A percentile compares a stretch with the other conserved stretches of the same genome.
Evolutionary conservation across 1,140 invertebrate species (phyloP).

Genomic region (Ceratina australensis): DNA sequence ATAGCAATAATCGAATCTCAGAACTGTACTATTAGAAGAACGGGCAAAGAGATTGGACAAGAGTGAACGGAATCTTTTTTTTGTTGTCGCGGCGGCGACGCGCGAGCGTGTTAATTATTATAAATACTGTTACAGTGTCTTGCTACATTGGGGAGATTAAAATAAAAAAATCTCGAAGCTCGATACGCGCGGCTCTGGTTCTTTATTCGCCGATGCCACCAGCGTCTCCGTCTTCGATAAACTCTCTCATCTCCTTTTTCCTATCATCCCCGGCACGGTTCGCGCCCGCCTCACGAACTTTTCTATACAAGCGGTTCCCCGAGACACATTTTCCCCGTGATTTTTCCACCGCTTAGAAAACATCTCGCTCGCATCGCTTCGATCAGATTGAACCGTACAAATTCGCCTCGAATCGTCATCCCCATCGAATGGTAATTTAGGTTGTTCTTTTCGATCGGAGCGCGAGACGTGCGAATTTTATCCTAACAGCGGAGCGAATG

Average conservation of each 20-base stretch:
- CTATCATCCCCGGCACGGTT: too few relatives aligned
- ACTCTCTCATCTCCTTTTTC: neutral
- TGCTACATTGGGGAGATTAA: slow-evolving; percentile 66
- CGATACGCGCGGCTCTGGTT: slow-evolving; percentile 42
- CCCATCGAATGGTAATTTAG: too few relatives aligned
- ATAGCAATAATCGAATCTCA: slow-evolving; percentile 68
- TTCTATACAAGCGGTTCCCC: neutral
- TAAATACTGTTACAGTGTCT: slow-evolving; percentile 68
- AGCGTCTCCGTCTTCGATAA: neutral
- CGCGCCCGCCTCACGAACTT: neutral
- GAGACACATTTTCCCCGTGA: neutral
- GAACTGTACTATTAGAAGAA: slow-evolving; percentile 63
- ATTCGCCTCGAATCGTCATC: too few relatives aligned
- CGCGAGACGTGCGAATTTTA: neutral
- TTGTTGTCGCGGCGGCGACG: slow-evolving; percentile 63
- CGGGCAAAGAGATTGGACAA: neutral
- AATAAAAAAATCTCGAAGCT: slow-evolving; percentile 67
- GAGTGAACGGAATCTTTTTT: slow-evolving; percentile 62
- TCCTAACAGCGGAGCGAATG: neutral
- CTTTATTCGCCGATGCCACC: slow-evolving; percentile 6
- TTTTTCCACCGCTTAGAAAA: neutral
- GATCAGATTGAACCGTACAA: too few relatives aligned
- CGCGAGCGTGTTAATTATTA: slow-evolving; percentile 67
- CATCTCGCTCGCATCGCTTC: too few relatives aligned
- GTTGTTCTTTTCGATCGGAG: too few relatives aligned